Evolutionary conservation across 2,797 vertebrate species (phyloP).

Genomic region (Trichosurus vulpecula): DNA sequence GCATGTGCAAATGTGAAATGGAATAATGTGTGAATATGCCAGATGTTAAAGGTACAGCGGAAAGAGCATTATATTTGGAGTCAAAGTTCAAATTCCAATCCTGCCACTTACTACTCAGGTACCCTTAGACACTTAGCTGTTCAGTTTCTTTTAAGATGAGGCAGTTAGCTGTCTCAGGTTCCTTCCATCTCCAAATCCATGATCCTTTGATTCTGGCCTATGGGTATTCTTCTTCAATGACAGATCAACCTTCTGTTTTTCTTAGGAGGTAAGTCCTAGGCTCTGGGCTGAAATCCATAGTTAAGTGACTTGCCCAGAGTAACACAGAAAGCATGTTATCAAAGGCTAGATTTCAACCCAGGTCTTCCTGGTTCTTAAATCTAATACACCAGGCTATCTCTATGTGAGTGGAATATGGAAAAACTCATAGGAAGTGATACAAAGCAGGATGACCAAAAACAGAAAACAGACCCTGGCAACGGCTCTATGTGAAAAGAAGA

Average conservation of each 20-base stretch:
- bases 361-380: background rate
- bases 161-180: background rate
- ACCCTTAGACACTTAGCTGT: background rate
- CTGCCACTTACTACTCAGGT: background rate
- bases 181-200: background rate
- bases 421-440: background rate
- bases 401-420: background rate
- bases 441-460: background rate
- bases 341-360: background rate
- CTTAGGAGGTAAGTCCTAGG: background rate
- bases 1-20: background rate
- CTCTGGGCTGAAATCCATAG: background rate
- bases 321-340: background rate
- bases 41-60: background rate
- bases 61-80: background rate
- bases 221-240: background rate
- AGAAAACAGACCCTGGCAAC: background rate
- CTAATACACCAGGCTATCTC: background rate
- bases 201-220: background rate
- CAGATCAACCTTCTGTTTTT: constrained; percentile 26
- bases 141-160: background rate
- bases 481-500: background rate
- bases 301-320: background rate
- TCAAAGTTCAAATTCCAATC: background rate
- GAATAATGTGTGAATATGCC: background rate